Base-by-base conservation (phyloP, 2,797 vertebrate genomes). In the Karalla daura region DNA sequence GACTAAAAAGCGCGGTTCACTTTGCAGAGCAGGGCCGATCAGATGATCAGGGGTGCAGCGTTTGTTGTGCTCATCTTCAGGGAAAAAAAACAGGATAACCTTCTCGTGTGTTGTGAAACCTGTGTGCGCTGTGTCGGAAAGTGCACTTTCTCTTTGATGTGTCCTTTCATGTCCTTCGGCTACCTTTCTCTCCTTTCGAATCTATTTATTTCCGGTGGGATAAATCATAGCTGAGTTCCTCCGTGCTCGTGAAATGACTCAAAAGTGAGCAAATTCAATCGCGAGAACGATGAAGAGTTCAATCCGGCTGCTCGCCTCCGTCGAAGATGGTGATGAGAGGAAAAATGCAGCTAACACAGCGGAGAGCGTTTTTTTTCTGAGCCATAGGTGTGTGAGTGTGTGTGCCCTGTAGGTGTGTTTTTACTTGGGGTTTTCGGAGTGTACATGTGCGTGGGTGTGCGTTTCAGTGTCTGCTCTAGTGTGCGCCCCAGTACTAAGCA, bases 81-180 rank as follows among this genome's bases (percentile, higher is more conserved):
- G 13, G 41, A 1, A 30, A 20, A 13, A 7, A 43, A 36, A 61
- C 23, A 53, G 27, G 12, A 63, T 53, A 11, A 25, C 20, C 25
- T 40, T n/a, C n/a, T n/a, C n/a, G 14, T 3, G 0, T 27, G 12
- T 56, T 63, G 25, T 44, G 46, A 10, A 65, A 37, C 35, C 18
- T 25, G 3, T 17, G 21, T 47, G 30, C n/a, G 40, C 14, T 24
- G 1, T 17, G 36, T n/a, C 14, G 46, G 36, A 35, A 80, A 41
- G 15, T 60, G 20, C 36, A 66, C 23, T 46, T 25, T 52, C 33
- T 58, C 64, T 76, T 80, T 74, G 43, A 80, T 71, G 55, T 65
- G 15, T 41, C 41, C 59, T 58, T 75, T 12, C 49, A 1, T 72
- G 43, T 68, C 72, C 74, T 63, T 58, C 1, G 76, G 66, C 56